Evolutionary conservation across 2,888 invertebrate genomes (phyloP), one percentile per base, ranked within the genome.

Genomic region (Eutolmus rufibarbis): DNA sequence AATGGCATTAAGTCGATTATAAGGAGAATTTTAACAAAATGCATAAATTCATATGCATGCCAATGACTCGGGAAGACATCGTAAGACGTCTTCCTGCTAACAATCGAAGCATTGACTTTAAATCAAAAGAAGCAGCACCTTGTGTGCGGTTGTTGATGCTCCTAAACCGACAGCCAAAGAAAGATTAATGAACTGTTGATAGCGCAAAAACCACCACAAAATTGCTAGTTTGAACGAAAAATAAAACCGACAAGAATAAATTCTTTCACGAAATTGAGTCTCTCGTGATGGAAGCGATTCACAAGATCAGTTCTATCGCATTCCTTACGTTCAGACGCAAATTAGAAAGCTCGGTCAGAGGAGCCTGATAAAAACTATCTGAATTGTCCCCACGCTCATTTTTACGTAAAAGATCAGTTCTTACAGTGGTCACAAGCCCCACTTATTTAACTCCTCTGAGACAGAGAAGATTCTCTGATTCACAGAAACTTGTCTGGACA

Each of bases 401-500:
- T 51, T 51, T 66, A 28, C 28, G 23, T 28, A 28, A 66, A 66
- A 66, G 23, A 66, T 66, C 66, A 9, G 23, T 66, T 66, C 66
- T 66, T 66, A 28, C 28, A 9, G 66, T 4, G 12, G 43, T 46
- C 43, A 46, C 16, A 12, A 66, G 66, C 28, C 66, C 66, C 66
- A 66, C 28, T 66, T 66, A 23, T 66, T 56, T 66, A 66, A 12
- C 28, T 23, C 14, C 66, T 9, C 12, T 46, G 12, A 23, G 23
- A 66, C 66, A 56, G 9, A 23, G 4, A 23, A 66, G 37, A 19
- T 19, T 37, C 37, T 82, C 82, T 82, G 82, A 82, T 56, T 82
- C 82, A 82, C 82, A 66, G 34, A 82, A 82, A 82, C 82, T 37
- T 82, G 82, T 82, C 66, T 57, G 57, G 66, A 66, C 82, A 66